Evolutionary conservation across 2,888 invertebrate genomes (phyloP).

Genomic region (Polylopha cassiicola): DNA sequence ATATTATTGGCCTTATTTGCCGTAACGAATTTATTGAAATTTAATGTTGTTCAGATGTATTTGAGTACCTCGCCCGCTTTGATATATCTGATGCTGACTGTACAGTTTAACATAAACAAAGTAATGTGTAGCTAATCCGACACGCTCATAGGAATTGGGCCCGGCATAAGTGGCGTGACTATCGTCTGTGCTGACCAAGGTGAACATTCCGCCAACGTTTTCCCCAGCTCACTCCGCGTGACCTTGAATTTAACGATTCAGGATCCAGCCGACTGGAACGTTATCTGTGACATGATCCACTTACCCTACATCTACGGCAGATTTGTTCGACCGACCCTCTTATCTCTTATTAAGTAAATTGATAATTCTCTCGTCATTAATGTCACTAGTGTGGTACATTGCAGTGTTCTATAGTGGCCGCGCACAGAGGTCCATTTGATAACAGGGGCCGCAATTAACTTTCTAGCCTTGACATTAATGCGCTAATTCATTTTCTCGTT

Average conservation of each 20-base stretch:
- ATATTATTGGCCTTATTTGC: too few relatives aligned
- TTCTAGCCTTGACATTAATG: constrained; percentile 46
- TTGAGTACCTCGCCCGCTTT: too few relatives aligned
- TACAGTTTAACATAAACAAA: too few relatives aligned
- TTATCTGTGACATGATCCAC: constrained; percentile 9
- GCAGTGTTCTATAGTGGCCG: not conserved
- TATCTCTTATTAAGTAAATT: too few relatives aligned
- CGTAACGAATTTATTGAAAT: too few relatives aligned
- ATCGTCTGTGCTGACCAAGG: constrained; percentile 28
- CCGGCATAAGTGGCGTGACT: constrained; percentile 29
- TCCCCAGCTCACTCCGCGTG: constrained; percentile 12
- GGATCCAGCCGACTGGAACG: constrained; percentile 32
- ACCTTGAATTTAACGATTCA: constrained; percentile 33
- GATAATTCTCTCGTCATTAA: too few relatives aligned
- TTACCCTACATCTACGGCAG: too few relatives aligned
- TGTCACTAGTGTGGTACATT: too few relatives aligned
- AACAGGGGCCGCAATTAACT: constrained; percentile 37
- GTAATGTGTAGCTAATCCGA: constrained; percentile 3
- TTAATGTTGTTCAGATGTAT: too few relatives aligned
- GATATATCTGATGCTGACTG: too few relatives aligned
- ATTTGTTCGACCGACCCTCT: too few relatives aligned
- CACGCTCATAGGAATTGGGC: constrained; percentile 9
- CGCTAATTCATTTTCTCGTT: constrained; percentile 25
- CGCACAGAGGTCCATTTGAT: constrained; percentile 28
- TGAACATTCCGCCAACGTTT: constrained; percentile 21